Conservation (phyloP, 2,113 vertebrate species). For the Indri indri region DNA sequence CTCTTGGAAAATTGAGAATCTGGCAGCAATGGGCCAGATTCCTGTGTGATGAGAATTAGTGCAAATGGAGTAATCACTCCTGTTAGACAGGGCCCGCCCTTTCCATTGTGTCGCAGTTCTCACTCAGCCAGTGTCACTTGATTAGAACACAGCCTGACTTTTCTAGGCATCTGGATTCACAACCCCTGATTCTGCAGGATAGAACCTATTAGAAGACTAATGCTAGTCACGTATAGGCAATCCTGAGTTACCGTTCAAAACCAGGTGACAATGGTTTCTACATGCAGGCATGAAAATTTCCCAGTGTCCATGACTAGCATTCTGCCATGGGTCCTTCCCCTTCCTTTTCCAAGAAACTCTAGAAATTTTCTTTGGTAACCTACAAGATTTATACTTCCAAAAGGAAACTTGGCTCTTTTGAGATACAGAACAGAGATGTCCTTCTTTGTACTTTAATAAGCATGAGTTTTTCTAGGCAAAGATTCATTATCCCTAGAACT, state of each 20-base stretch:
- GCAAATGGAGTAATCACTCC: not conserved
- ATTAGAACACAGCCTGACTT: not conserved
- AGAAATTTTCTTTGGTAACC: not conserved
- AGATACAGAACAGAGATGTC: not conserved
- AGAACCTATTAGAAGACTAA: not conserved
- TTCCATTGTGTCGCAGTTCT: not conserved
- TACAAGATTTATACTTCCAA: not conserved
- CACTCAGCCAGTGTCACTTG: not conserved
- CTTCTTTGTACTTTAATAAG: not conserved
- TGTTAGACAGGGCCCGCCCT: not conserved
- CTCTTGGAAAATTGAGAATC: not conserved
- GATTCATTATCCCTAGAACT: not conserved
- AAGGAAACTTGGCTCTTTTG: not conserved
- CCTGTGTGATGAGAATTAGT: not conserved
- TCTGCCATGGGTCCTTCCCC: not conserved
- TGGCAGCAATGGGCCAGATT: not conserved
- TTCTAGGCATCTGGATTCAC: not conserved
- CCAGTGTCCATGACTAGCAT: not conserved
- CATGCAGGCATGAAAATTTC: not conserved
- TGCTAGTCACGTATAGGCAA: not conserved
- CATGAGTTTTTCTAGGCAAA: constrained; percentile 10
- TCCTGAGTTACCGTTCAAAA: not conserved
- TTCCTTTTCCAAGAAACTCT: constrained; percentile 3
- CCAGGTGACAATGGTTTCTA: not conserved
- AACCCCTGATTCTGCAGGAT: not conserved